Evolutionary conservation across 2,888 invertebrate genomes (phyloP).

Genomic region (Tetropium fuscum): DNA sequence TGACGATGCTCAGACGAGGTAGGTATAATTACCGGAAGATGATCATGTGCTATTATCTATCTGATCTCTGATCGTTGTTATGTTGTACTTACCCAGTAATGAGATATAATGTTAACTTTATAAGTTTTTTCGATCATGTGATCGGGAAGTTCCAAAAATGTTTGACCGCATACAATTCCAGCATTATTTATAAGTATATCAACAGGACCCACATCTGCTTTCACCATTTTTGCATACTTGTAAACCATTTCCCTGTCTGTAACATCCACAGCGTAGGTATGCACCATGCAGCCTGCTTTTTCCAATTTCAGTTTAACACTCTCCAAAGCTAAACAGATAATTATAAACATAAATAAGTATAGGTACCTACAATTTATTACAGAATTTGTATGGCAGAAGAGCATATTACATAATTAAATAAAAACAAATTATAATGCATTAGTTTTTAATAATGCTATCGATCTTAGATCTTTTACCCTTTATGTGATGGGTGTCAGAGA

Average conservation of each 20-base stretch:
- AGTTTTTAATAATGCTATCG: no score
- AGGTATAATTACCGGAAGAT: no score
- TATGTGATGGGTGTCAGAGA: no score
- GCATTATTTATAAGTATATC: slow-evolving; percentile 93
- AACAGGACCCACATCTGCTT: slow-evolving; percentile 77
- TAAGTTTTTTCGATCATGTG: slow-evolving; percentile 88
- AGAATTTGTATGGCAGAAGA: no score
- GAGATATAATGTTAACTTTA: slow-evolving; percentile 90
- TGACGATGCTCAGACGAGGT: no score
- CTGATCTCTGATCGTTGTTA: no score
- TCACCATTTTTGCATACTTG: slow-evolving; percentile 78
- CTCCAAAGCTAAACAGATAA: slow-evolving; percentile 55
- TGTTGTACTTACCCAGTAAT: slow-evolving; percentile 87
- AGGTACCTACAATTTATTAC: no score
- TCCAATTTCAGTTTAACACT: slow-evolving; percentile 74
- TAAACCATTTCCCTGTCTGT: slow-evolving; percentile 83
- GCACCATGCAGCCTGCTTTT: slow-evolving; percentile 75
- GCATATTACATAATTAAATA: no score
- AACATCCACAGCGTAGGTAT: slow-evolving; percentile 86
- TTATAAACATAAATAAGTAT: no score
- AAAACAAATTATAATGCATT: no score
- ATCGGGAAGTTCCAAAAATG: slow-evolving; percentile 86
- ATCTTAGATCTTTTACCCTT: no score
- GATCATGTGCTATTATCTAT: no score
- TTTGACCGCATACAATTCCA: slow-evolving; percentile 89